These are phyloP conservation scores for Hydrozoanthus gracilis DNA, from an alignment of 92 coral and sea anemone genomes.

Conservation along the genomic window DNA sequence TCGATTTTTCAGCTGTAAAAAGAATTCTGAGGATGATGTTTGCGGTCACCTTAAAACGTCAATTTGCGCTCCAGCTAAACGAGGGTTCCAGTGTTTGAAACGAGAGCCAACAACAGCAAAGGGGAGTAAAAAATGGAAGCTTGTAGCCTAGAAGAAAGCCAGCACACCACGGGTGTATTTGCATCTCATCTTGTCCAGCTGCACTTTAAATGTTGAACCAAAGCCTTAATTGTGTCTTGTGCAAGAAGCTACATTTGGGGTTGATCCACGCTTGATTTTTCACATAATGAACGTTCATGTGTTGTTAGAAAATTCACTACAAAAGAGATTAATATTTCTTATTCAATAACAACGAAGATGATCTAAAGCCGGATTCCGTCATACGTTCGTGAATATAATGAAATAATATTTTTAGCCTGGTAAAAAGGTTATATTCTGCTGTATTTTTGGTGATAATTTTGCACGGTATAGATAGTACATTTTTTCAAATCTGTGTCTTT, in stretches of 20 bases:
- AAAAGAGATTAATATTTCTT: background rate
- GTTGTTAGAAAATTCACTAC: conserved; percentile 3
- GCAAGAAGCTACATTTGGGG: background rate
- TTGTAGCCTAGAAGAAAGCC: background rate
- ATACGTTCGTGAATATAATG: conserved; percentile 21
- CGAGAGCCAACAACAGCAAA: background rate
- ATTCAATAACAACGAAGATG: conserved; percentile 16
- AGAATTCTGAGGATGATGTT: background rate
- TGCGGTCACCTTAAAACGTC: background rate
- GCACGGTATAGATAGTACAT: background rate
- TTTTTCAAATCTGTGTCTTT: background rate
- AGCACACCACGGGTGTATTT: no score
- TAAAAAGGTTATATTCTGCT: background rate
- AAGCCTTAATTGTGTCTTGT: background rate
- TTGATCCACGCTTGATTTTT: conserved; percentile 26
- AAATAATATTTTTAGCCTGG: conserved; percentile 5
- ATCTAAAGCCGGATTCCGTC: conserved; percentile 11
- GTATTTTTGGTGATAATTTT: background rate
- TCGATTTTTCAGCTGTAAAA: no score
- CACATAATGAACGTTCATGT: background rate
- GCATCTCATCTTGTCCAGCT: no score
- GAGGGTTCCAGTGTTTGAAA: background rate
- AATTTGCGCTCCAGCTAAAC: background rate
- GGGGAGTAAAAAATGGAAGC: background rate
- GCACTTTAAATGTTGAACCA: no score